A percentile compares a stretch with the other conserved stretches of the same genome.
Conservation (phyloP, 2,113 vertebrate species). For the Cyanistes caeruleus region DNA sequence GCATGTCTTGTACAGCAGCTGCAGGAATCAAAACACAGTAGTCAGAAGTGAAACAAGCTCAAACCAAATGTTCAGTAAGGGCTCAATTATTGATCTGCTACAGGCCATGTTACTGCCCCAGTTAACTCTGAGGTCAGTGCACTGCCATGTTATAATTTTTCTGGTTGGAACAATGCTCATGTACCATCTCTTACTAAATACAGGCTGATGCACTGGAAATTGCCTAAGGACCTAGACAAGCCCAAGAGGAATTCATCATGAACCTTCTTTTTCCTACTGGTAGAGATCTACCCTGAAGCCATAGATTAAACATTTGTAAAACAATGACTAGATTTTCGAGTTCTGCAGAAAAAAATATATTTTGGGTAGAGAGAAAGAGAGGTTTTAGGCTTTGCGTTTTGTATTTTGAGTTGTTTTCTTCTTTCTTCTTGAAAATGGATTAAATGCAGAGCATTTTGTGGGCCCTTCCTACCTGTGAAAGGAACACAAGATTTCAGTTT, state of each 20-base stretch:
- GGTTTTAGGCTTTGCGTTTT: not conserved
- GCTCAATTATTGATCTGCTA: not conserved
- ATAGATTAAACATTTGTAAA: not conserved
- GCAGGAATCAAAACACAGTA: not conserved
- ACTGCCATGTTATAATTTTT: not conserved
- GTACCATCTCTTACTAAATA: not conserved
- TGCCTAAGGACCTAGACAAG: not conserved
- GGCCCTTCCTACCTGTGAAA: not conserved
- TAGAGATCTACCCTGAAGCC: not conserved
- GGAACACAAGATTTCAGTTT: not conserved
- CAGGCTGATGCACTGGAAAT: not conserved
- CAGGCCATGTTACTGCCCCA: not conserved
- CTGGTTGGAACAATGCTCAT: not conserved
- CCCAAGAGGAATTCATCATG: not conserved
- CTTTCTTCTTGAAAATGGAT: not conserved
- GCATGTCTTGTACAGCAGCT: not conserved
- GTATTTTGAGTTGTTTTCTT: not conserved
- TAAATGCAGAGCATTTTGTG: not conserved
- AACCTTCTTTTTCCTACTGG: not conserved
- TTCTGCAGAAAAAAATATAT: not conserved
- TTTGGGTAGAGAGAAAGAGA: not conserved
- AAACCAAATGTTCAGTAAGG: not conserved
- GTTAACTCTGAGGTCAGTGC: not conserved
- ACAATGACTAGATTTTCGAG: not conserved
- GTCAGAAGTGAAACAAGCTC: not conserved